Conservation (phyloP, 2,888 invertebrate genomes). For the Lepeophtheirus nordmannii region DNA sequence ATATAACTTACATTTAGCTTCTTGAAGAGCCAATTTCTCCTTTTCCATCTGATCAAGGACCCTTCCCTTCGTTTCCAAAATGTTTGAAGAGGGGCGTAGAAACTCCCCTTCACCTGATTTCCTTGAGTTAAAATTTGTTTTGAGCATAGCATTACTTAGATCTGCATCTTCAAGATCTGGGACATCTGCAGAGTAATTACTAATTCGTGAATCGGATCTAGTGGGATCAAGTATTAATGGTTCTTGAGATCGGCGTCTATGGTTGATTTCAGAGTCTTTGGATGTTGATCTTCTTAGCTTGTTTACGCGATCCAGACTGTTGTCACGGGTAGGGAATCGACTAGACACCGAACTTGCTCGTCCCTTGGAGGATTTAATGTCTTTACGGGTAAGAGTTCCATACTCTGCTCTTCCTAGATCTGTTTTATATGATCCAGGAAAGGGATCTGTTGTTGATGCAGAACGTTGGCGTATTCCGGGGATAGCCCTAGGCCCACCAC, state of each 20-base stretch:
- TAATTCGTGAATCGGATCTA: neutral
- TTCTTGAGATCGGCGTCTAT: neutral
- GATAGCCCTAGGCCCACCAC: too few species aligned
- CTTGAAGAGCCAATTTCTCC: conserved; percentile 1
- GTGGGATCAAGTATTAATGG: neutral
- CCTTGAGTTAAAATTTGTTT: neutral
- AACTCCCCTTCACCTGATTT: neutral
- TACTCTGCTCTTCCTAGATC: neutral
- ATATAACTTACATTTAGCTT: conserved; percentile 3
- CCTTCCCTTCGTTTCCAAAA: neutral
- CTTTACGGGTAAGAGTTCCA: conserved; percentile 3
- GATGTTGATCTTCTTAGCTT: neutral
- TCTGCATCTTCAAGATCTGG: neutral
- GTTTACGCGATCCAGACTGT: neutral
- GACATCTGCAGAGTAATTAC: neutral
- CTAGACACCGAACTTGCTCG: neutral
- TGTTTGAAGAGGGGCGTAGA: neutral
- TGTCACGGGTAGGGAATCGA: neutral
- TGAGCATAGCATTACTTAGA: neutral
- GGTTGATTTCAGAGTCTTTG: neutral
- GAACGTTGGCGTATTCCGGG: neutral
- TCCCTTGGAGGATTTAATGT: neutral
- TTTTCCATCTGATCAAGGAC: neutral
- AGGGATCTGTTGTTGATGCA: neutral
- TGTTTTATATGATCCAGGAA: neutral